Evolutionary conservation across 2,797 vertebrate genomes (phyloP).

Genomic region (Lagocephalus sceleratus): DNA sequence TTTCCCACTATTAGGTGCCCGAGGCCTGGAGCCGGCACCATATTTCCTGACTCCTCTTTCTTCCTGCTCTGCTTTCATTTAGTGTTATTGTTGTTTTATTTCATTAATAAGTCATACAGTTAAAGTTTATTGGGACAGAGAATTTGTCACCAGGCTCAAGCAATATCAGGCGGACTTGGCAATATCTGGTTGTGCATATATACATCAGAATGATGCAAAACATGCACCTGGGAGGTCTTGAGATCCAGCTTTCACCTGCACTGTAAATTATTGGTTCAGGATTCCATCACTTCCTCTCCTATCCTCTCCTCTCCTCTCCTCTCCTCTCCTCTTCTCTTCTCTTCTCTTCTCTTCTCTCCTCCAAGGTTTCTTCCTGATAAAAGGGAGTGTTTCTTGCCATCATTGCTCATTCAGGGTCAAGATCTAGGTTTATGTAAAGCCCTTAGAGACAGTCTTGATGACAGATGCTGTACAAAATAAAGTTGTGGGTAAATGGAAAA

Average conservation of each 20-base stretch:
- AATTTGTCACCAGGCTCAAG: slow-evolving; percentile 1
- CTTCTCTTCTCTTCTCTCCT: too few relatives aligned
- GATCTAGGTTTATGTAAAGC: too few relatives aligned
- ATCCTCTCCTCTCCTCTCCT: too few relatives aligned
- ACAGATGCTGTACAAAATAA: too few relatives aligned
- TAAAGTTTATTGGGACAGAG: slow-evolving; percentile 23
- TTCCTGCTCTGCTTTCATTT: slow-evolving; percentile 57
- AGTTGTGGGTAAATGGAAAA: too few relatives aligned
- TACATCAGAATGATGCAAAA: slow-evolving; percentile 2
- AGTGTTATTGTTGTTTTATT: slow-evolving; percentile 44
- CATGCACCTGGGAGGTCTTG: slow-evolving; percentile 18
- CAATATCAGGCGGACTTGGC: slow-evolving; percentile 18
- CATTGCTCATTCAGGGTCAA: too few relatives aligned
- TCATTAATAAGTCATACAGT: slow-evolving; percentile 40
- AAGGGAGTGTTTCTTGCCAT: too few relatives aligned
- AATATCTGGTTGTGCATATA: slow-evolving; percentile 7
- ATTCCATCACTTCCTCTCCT: too few relatives aligned
- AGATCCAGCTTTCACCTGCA: slow-evolving; percentile 1
- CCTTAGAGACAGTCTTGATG: too few relatives aligned
- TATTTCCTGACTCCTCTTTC: slow-evolving; percentile 65
- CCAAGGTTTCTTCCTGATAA: too few relatives aligned
- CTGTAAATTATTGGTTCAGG: slow-evolving; percentile 11
- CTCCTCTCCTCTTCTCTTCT: too few relatives aligned
- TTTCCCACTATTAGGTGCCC: slow-evolving; percentile 70
- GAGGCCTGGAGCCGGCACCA: slow-evolving; percentile 55